Percentiles rank a stretch among this genome's conserved stretches.
These are phyloP conservation scores for Pardalotus punctatus DNA, from an alignment of 2,113 vertebrate species.

Conservation along the genomic window DNA sequence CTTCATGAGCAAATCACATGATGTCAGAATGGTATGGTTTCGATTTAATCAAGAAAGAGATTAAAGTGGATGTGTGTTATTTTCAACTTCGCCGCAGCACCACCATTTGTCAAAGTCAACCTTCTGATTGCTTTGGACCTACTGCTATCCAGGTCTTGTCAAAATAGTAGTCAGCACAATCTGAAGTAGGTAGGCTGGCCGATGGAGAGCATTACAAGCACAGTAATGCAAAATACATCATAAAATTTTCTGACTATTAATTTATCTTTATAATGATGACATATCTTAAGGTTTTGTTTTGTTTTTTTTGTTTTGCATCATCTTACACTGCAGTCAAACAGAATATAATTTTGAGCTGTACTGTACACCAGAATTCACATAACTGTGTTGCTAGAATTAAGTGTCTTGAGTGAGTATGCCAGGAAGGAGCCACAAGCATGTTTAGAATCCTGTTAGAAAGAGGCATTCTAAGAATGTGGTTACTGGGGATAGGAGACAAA, in stretches of 20 bases:
- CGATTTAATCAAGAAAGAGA: slow-evolving; percentile 99
- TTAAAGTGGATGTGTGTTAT: slow-evolving; percentile 99
- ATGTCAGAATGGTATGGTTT: slow-evolving; percentile 95
- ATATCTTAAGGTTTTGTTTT: slow-evolving; percentile 26
- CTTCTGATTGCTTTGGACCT: slow-evolving; percentile 99
- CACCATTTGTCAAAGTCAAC: slow-evolving; percentile 99
- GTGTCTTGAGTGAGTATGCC: slow-evolving; percentile 27
- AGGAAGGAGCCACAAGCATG: slow-evolving; percentile 33
- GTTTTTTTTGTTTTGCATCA: slow-evolving; percentile 59
- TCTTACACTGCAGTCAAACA: slow-evolving; percentile 37
- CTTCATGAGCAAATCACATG: slow-evolving; percentile 91
- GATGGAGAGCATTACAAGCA: slow-evolving; percentile 51
- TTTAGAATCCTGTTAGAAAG: slow-evolving; percentile 56
- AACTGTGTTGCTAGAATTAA: slow-evolving; percentile 26
- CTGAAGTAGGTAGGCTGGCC: slow-evolving; percentile 84
- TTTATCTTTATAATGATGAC: slow-evolving; percentile 69
- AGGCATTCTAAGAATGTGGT: slow-evolving; percentile 56
- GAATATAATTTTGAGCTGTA: slow-evolving; percentile 56
- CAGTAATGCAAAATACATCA: slow-evolving; percentile 72
- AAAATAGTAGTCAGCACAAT: slow-evolving; percentile 90
- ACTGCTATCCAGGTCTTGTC: slow-evolving; percentile 96
- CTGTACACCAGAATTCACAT: slow-evolving; percentile 38
- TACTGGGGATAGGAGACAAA: slow-evolving; percentile 50
- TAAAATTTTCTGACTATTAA: slow-evolving; percentile 75
- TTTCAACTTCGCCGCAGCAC: slow-evolving; percentile 95